Evolutionary conservation across 37 sponge, comb jelly and placozoan genomes (phyloP).

Genomic region (Cliona cf. orientalis): DNA sequence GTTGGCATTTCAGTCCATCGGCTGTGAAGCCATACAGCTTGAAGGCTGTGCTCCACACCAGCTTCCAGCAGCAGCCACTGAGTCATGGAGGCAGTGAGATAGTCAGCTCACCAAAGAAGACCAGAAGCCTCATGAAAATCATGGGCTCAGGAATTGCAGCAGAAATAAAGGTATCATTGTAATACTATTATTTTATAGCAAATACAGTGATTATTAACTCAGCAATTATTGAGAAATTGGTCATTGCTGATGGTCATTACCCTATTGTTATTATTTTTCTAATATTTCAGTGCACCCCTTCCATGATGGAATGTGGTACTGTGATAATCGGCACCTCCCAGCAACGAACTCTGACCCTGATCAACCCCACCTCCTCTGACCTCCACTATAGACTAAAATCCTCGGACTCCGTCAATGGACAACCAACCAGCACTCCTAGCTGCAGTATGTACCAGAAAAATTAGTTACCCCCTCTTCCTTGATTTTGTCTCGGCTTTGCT

Average conservation of each 20-base stretch:
- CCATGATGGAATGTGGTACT: constrained; percentile 64
- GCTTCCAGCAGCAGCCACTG: too few relatives aligned
- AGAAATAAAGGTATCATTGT: constrained; percentile 49
- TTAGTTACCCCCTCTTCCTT: not conserved
- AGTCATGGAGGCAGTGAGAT: too few relatives aligned
- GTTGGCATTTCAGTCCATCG: constrained; percentile 65
- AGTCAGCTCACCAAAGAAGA: too few relatives aligned
- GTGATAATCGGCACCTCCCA: constrained; percentile 69
- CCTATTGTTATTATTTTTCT: too few relatives aligned
- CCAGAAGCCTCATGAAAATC: too few relatives aligned
- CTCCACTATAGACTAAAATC: constrained; percentile 57
- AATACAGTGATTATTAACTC: too few relatives aligned
- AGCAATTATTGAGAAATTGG: too few relatives aligned
- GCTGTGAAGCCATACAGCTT: constrained; percentile 18
- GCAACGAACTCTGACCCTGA: constrained; percentile 52
- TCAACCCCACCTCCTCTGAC: constrained; percentile 67
- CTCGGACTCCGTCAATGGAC: not conserved
- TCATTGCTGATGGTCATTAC: too few relatives aligned
- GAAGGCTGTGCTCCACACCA: too few relatives aligned
- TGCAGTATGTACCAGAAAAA: not conserved
- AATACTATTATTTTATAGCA: too few relatives aligned
- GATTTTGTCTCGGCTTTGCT: not conserved
- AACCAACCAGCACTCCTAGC: not conserved
- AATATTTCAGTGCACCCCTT: constrained; percentile 47
- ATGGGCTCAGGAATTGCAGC: constrained; percentile 39